A percentile compares a stretch with the other conserved stretches of the same genome.
phyloP scores from a whole-genome alignment of 2,888 invertebrate genomes.

The Acrobasis suavella region DNA sequence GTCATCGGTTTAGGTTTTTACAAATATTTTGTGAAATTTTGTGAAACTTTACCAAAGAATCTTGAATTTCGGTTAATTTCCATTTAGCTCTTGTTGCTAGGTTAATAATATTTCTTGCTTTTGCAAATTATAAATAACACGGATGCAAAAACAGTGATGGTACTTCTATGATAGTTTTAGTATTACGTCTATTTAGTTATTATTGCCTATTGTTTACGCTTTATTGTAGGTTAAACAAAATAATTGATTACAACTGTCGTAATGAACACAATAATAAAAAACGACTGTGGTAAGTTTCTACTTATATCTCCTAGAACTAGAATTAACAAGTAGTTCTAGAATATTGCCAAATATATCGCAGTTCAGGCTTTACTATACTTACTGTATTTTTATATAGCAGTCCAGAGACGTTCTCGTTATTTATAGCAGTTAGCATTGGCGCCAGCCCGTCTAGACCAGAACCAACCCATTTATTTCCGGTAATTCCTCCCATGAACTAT shows the following conservation, averaged over 20 bases:
- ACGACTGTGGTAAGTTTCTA: background rate
- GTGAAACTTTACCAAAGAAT: background rate
- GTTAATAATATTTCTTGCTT: too few relatives aligned
- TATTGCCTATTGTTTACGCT: constrained; percentile 3
- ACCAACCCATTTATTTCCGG: constrained; percentile 53
- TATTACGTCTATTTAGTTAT: background rate
- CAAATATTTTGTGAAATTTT: background rate
- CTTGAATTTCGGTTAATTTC: too few relatives aligned
- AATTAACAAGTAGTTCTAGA: constrained; percentile 27
- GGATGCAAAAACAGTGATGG: too few relatives aligned
- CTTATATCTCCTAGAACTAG: constrained; percentile 14
- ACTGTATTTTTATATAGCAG: constrained; percentile 46
- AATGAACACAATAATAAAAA: background rate
- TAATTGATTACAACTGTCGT: background rate
- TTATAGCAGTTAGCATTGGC: constrained; percentile 55
- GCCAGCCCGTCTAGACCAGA: constrained; percentile 66
- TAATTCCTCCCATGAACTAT: constrained; percentile 42
- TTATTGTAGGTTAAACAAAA: background rate
- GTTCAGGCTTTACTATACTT: constrained; percentile 39
- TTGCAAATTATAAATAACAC: too few relatives aligned
- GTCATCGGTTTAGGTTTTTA: constrained; percentile 6
- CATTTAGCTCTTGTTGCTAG: too few relatives aligned
- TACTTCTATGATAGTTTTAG: too few relatives aligned
- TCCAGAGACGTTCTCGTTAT: constrained; percentile 47
- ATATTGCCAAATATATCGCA: constrained; percentile 47